Base-by-base conservation (phyloP, 1,140 invertebrate species). In the Hirudo medicinalis region DNA sequence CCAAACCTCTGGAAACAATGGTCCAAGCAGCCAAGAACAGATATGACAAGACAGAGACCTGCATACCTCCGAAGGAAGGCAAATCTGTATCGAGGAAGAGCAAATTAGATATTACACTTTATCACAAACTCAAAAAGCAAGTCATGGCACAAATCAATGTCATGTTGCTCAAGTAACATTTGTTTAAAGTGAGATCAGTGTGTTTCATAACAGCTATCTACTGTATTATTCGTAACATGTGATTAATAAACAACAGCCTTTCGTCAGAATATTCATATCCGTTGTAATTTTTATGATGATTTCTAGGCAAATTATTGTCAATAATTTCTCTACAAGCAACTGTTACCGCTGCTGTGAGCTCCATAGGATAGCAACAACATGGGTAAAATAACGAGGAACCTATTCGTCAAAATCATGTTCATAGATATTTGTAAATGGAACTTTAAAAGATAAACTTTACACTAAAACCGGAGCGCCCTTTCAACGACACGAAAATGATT, bases 301-400 rank as follows among this genome's bases (percentile, higher is more conserved):
- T 63, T 11, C 22, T 63, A 22, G 15, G 15, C 20, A 63, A 63
- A 63, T 63, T 32, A 63, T 63, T 15, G 19, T 20, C 4, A 8
- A 22, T 63, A n/a, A 63, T 11, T 63, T 63, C 11, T 25, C 22
- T 63, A 25, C 29, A 63, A 63, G 57, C 22, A 63, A 63, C 57
- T 11, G 11, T 25, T 25, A 63, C 57, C 29, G 57, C 19, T 63
- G 19, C 22, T 20, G 57, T 63, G 20, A 22, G 29, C 57, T 63
- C 57, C 57, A 15, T 63, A 63, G 57, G 57, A 63, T 25, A 49
- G 15, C 9, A 49, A 49, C 43, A 63, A 63, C 57, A 63, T 63
- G 0, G 57, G 29, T 25, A 63, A 63, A 8, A 63, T 20, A 6
- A 20, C 57, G 9, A 63, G 15, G 19, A 63, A 63, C 22, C 29